Evolutionary conservation across 2,888 invertebrate species (phyloP), one percentile per base, ranked within the genome.

Genomic region (Torymus aiolomorphi): DNA sequence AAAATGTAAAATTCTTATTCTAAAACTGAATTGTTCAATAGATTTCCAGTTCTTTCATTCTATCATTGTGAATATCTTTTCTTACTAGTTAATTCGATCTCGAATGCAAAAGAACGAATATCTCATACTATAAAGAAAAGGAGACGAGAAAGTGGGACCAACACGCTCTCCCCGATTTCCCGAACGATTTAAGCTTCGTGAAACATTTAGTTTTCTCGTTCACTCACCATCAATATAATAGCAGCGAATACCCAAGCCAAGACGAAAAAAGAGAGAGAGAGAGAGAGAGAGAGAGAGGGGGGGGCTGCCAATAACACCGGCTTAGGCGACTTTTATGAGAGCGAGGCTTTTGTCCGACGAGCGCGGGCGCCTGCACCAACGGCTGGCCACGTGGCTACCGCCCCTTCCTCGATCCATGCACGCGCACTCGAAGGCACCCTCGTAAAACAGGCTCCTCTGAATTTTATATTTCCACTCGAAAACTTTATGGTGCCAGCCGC

Each of bases 381-480:
- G 24, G 24, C 2, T 24, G 3, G 24, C 24, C 24, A 24, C 24
- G 24, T 24, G 24, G 24, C 3, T 2, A n/a, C 31, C 61, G 13
- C 11, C n/a, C 13, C 54, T n/a, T 54, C 14, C 12, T 54, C 54
- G 54, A 14, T 13, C n/a, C n/a, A 54, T 11, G 54, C 54, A 54
- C n/a, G 13, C 54, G 54, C 14, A n/a, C 54, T 52, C 52, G 12
- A 18, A n/a, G n/a, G 54, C 14, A 10, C 71, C 51, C 69, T 76
- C 71, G 65, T 77, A 77, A 67, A 78, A 67, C 67, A 65, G 59
- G 69, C 65, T 75, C 57, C 61, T 71, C 57, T 71, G 75, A 75
- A 75, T 75, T 75, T 80, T 76, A 73, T 80, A 80, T 71, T 71
- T 67, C 54, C 67, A 69, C 76, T 80, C 31, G 73, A 76, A 73